Base-by-base conservation (phyloP, 1,140 invertebrate genomes). In the Drosophila pallidifrons region DNA sequence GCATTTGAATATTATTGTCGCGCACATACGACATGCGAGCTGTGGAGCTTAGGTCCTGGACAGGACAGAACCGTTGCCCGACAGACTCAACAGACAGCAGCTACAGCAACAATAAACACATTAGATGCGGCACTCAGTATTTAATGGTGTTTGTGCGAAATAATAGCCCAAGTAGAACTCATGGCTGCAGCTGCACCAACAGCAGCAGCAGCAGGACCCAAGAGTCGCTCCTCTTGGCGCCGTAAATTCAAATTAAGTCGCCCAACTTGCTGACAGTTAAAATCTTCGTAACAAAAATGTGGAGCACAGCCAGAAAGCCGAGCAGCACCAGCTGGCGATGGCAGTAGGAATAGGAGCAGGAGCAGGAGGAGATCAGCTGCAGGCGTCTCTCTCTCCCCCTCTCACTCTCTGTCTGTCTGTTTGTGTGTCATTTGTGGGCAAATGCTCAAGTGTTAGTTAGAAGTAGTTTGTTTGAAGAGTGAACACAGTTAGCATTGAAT, bases 221-320 rank as follows among this genome's bases (percentile, higher is more conserved):
- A 49, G 54, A 74, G 77, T 45, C 77, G 65, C 81, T 74, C 83
- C 81, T 89, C 81, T 60, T 68, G 85, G 83, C 70, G 78, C 85
- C 86, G 85, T 89, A 89, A 89, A 89, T 89, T 89, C 85, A 89
- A 89, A 89, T 89, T 89, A 89, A 89, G 85, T 89, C 85, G 85
- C 85, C 81, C 85, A 89, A 89, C 74, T 89, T 89, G 85, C 85
- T 89, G 85, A 89, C 85, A 89, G 85, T 85, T 89, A 89, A 89
- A 89, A 89, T 89, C 85, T 89, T 89, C 69, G 81, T 79, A 78
- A 78, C 85, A 89, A 89, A 89, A 89, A 89, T 85, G 85, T 89
- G 81, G 74, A 81, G 81, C 71, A 58, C 64, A 81, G 85, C 66
- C 66, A 66, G 66, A 49, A 68, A 67, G 65, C 66, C 71, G 71